A percentile compares a stretch with the other conserved stretches of the same genome.
Conservation (phyloP, 1,140 invertebrate species). For the Neodiprion pinetum region DNA sequence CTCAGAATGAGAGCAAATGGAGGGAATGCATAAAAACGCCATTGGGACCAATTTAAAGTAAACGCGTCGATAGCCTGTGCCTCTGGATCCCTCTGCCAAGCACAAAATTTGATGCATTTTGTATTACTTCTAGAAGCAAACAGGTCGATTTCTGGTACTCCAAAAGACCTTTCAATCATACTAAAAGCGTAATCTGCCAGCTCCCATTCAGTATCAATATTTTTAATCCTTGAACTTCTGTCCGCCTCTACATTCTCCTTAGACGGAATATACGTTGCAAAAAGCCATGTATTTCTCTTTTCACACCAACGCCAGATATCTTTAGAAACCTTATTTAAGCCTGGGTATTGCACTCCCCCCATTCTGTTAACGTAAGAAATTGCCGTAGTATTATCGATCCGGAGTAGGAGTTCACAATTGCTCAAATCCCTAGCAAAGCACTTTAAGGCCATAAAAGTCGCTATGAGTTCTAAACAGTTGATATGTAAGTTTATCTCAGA, state of each 20-base stretch:
- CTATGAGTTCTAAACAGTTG: too few relatives aligned
- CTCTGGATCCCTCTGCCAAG: neutral
- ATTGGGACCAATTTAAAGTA: slow-evolving; percentile 12
- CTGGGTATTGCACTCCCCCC: neutral
- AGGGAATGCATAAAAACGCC: slow-evolving; percentile 31
- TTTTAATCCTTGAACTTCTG: too few relatives aligned
- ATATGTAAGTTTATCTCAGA: too few relatives aligned
- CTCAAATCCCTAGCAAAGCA: slow-evolving; percentile 20
- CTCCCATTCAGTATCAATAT: too few relatives aligned
- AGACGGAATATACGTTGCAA: too few relatives aligned
- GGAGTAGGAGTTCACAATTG: slow-evolving; percentile 25
- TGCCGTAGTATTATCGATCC: slow-evolving; percentile 30
- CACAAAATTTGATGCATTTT: slow-evolving; percentile 31
- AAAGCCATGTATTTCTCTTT: too few relatives aligned
- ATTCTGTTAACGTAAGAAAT: slow-evolving; percentile 30
- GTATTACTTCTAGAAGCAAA: slow-evolving; percentile 34
- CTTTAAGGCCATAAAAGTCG: too few relatives aligned
- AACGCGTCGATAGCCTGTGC: neutral
- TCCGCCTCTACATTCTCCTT: too few relatives aligned
- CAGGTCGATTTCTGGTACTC: slow-evolving; percentile 30
- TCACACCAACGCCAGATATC: too few relatives aligned
- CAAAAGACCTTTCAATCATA: slow-evolving; percentile 30
- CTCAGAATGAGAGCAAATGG: slow-evolving; percentile 28
- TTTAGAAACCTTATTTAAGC: too few relatives aligned
- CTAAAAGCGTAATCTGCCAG: slow-evolving; percentile 19